Conservation (phyloP, 2,113 vertebrate species). For the Harpagus bidentatus region DNA sequence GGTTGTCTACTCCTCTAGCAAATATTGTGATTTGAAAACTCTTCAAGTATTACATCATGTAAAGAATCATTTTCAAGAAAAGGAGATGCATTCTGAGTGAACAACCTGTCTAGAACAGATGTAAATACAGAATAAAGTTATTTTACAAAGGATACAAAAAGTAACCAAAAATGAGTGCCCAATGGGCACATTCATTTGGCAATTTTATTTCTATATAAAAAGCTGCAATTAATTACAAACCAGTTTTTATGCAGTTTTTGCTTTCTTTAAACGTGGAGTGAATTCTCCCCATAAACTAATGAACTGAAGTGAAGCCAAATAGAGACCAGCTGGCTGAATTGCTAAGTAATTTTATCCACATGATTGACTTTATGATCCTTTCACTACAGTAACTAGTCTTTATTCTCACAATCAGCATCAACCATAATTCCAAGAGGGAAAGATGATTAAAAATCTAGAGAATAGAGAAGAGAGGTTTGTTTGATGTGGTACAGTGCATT, state of each 20-base stretch:
- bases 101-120: neutral
- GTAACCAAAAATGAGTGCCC: constrained; percentile 44
- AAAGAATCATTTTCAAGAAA: neutral
- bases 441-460: constrained; percentile 81
- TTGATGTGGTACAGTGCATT: constrained; percentile 71
- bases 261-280: constrained; percentile 75
- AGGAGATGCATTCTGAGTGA: neutral
- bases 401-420: constrained; percentile 89
- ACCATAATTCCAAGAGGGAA: constrained; percentile 81
- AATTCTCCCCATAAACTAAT: constrained; percentile 80
- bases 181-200: constrained; percentile 23
- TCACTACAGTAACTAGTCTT: constrained; percentile 89
- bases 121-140: constrained; percentile 41
- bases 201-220: constrained; percentile 71
- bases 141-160: constrained; percentile 37
- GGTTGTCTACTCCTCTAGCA: constrained; percentile 10
- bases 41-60: neutral
- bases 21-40: constrained; percentile 45
- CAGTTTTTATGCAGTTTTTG: constrained; percentile 73
- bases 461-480: constrained; percentile 72
- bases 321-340: constrained; percentile 88
- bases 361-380: constrained; percentile 97
- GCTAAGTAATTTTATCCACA: constrained; percentile 91
- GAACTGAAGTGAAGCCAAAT: constrained; percentile 81
- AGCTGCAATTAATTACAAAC: constrained; percentile 78